These are phyloP conservation scores for Phylloscopus trochilus DNA, from an alignment of 2,113 vertebrate species.

Conservation along the genomic window DNA sequence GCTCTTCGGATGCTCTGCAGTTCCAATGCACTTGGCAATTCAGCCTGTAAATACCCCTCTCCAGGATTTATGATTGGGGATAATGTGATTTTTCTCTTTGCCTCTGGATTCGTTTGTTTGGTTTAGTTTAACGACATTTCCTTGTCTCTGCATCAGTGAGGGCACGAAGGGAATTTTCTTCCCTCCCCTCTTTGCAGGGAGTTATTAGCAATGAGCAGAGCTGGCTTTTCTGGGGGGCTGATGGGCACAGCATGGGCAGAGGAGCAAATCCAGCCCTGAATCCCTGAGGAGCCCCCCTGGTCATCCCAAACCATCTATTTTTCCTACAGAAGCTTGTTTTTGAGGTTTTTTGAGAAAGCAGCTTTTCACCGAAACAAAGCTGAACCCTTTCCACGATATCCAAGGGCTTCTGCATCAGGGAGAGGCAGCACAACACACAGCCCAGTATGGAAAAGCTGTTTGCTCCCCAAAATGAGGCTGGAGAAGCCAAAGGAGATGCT, in stretches of 20 bases:
- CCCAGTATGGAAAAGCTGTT: background rate
- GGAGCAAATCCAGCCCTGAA: background rate
- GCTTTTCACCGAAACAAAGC: background rate
- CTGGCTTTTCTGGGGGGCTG: background rate
- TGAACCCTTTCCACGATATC: background rate
- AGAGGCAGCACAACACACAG: background rate
- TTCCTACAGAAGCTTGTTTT: background rate
- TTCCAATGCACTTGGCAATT: constrained; percentile 27
- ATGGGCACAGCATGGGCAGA: background rate
- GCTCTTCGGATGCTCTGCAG: background rate
- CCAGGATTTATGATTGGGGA: background rate
- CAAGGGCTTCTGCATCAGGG: background rate
- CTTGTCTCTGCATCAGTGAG: background rate
- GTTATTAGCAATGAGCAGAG: background rate
- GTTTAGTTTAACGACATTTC: background rate
- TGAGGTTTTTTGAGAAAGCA: background rate
- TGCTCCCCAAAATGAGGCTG: background rate
- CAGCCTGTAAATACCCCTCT: constrained; percentile 30
- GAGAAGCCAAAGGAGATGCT: background rate
- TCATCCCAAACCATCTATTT: background rate
- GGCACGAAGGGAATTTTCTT: background rate
- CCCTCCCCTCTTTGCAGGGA: background rate
- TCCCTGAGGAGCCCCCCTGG: background rate
- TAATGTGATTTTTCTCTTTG: constrained; percentile 10
- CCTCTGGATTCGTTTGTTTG: constrained; percentile 20